These are phyloP conservation scores for Podarcis lilfordi DNA, from an alignment of 2,797 vertebrate genomes.

Conservation along the genomic window DNA sequence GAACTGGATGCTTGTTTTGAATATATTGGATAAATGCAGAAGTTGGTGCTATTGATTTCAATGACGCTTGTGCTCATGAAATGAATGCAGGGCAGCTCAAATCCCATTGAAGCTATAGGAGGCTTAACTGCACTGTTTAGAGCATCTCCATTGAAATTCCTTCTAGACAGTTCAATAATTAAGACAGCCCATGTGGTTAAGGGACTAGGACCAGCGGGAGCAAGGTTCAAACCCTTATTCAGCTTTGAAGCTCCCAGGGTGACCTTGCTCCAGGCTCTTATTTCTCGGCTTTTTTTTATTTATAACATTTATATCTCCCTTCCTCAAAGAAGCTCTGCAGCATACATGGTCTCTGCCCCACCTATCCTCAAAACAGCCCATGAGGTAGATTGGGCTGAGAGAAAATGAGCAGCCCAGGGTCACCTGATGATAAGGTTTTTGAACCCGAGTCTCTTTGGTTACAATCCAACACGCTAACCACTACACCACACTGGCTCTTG, in stretches of 20 bases:
- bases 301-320: background rate
- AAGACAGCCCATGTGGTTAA: background rate
- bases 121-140: background rate
- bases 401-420: too few species aligned
- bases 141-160: background rate
- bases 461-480: too few species aligned
- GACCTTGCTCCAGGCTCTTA: background rate
- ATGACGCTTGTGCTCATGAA: background rate
- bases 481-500: too few species aligned
- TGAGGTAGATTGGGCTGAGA: too few species aligned
- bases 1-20: background rate
- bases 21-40: background rate
- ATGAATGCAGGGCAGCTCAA: too few species aligned
- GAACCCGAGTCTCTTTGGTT: too few species aligned
- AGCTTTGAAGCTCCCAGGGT: background rate
- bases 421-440: too few species aligned
- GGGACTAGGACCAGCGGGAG: background rate
- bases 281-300: background rate
- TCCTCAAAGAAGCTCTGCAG: background rate
- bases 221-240: background rate
- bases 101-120: background rate
- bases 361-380: background rate
- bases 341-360: too few species aligned
- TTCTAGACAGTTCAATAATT: background rate
- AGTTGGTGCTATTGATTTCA: too few species aligned